Evolutionary conservation across 2,888 invertebrate genomes (phyloP).

Genomic region (Sminthurinus aureus): DNA sequence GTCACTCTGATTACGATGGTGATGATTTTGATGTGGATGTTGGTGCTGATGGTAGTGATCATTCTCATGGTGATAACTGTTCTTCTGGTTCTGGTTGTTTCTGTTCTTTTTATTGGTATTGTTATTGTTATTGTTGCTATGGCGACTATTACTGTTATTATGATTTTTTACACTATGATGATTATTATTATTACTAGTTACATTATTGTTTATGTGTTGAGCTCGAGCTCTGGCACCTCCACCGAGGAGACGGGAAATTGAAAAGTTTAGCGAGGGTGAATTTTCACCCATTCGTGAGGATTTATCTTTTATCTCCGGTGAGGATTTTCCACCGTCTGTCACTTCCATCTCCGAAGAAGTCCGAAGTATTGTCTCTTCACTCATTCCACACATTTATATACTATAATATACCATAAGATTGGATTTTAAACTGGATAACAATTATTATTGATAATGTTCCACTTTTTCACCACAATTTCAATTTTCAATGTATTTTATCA

Average conservation of each 20-base stretch:
- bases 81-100: background rate
- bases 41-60: constrained; percentile 4
- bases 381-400: constrained; percentile 60
- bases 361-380: constrained; percentile 49
- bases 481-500: too few relatives aligned
- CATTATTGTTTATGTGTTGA: constrained; percentile 10
- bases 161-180: constrained; percentile 46
- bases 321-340: constrained; percentile 53
- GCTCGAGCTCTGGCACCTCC: constrained; percentile 47
- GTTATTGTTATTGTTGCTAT: constrained; percentile 47
- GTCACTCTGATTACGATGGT: constrained; percentile 48
- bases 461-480: too few relatives aligned
- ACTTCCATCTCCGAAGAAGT: constrained; percentile 58
- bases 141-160: constrained; percentile 38
- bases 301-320: constrained; percentile 9
- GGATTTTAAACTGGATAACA: too few relatives aligned
- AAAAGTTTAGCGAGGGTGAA: constrained; percentile 59
- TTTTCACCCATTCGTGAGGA: constrained; percentile 9
- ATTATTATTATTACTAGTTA: constrained; percentile 48
- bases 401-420: too few relatives aligned
- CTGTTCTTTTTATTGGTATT: background rate
- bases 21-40: constrained; percentile 35
- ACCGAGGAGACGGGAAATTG: constrained; percentile 59
- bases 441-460: too few relatives aligned
- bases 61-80: constrained; percentile 20